Evolutionary conservation across 2,797 vertebrate species (phyloP).

Genomic region (Chaetodon trifasciatus): DNA sequence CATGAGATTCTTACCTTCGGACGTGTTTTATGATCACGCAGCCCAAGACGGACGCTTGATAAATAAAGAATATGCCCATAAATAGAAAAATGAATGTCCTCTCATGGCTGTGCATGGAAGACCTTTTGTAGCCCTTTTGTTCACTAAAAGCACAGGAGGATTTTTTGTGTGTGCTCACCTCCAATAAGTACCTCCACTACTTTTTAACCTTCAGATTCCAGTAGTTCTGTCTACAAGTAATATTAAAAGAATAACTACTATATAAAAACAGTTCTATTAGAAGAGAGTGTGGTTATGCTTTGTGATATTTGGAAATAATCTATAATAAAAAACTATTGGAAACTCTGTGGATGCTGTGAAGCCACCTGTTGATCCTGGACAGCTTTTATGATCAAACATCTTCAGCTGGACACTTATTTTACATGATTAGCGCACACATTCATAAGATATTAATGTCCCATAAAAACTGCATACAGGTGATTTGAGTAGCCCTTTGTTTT

Average conservation of each 20-base stretch:
- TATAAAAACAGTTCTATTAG: conserved; percentile 32
- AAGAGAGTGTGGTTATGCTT: conserved; percentile 18
- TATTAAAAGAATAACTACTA: neutral
- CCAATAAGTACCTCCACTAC: conserved; percentile 25
- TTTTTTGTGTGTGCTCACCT: neutral
- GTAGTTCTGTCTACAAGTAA: neutral
- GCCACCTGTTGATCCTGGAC: neutral
- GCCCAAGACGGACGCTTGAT: conserved; percentile 24
- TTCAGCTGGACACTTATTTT: conserved; percentile 25
- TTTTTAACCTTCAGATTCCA: conserved; percentile 21
- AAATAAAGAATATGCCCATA: conserved; percentile 49
- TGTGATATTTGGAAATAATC: conserved; percentile 2
- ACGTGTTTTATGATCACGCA: conserved; percentile 30
- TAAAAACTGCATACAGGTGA: conserved; percentile 43
- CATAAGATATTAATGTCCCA: conserved; percentile 33
- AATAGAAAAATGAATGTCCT: conserved; percentile 25
- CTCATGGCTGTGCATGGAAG: conserved; percentile 18
- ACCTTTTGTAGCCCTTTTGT: conserved; percentile 50
- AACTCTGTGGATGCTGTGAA: neutral
- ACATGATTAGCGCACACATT: conserved; percentile 34
- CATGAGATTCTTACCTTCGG: conserved; percentile 8
- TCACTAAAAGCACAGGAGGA: conserved; percentile 33
- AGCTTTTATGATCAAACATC: conserved; percentile 19
- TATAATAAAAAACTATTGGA: neutral
- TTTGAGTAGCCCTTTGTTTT: conserved; percentile 42